Conservation (phyloP, 1,140 invertebrate species). For the Colletes gigas region DNA sequence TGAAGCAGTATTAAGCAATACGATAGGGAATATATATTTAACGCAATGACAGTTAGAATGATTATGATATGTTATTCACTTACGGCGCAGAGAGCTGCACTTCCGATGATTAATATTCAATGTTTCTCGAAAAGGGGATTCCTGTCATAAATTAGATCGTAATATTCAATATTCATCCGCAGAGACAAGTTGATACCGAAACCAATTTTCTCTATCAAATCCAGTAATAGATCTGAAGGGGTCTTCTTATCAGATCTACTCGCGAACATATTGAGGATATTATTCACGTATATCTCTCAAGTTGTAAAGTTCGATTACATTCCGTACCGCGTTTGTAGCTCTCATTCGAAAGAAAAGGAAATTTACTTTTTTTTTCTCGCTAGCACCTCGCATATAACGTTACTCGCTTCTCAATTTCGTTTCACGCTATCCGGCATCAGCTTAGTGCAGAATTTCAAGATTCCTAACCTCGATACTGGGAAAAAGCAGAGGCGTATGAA, state of each 20-base stretch:
- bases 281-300: conserved; percentile 28
- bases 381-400: conserved; percentile 21
- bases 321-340: conserved; percentile 18
- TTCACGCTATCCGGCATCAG: conserved; percentile 25
- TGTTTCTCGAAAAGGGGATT: too few species aligned
- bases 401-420: conserved; percentile 31
- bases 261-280: conserved; percentile 35
- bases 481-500: conserved; percentile 7
- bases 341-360: conserved; percentile 12
- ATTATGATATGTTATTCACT: too few species aligned
- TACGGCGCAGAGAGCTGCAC: too few species aligned
- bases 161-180: neutral
- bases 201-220: conserved; percentile 23
- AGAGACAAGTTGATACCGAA: neutral
- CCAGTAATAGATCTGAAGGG: conserved; percentile 22
- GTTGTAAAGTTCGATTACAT: conserved; percentile 54
- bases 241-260: conserved; percentile 30
- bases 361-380: neutral
- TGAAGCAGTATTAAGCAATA: too few species aligned
- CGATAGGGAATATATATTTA: too few species aligned
- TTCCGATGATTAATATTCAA: neutral
- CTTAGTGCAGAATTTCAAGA: conserved; percentile 25
- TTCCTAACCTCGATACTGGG: conserved; percentile 1
- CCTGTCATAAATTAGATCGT: neutral
- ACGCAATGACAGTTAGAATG: too few species aligned